Evolutionary conservation across 1,140 invertebrate genomes (phyloP).

Genomic region (Drosophila biarmipes): DNA sequence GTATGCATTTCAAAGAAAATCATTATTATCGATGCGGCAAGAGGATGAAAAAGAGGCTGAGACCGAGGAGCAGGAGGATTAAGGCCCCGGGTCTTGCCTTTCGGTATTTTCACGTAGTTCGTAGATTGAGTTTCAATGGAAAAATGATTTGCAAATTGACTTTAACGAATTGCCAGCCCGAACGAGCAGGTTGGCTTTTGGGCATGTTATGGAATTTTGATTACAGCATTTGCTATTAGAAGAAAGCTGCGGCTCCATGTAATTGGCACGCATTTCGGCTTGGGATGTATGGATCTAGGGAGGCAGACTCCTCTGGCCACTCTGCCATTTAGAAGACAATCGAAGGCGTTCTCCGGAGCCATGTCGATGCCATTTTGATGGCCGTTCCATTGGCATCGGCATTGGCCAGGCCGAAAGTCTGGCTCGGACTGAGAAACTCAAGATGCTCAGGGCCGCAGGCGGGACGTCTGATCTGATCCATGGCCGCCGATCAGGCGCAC

Average conservation of each 20-base stretch:
- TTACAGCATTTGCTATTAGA: conserved; percentile 71
- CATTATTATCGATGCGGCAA: conserved; percentile 82
- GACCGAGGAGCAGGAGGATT: not conserved
- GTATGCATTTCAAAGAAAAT: conserved; percentile 84
- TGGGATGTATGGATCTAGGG: conserved; percentile 4
- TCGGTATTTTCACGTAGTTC: conserved; percentile 79
- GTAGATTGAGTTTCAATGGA: conserved; percentile 84
- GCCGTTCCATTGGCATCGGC: conserved; percentile 49
- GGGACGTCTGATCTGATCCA: conserved; percentile 46
- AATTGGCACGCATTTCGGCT: conserved; percentile 73
- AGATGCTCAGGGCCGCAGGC: conserved; percentile 29
- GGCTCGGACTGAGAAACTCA: conserved; percentile 14
- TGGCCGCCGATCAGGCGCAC: conserved; percentile 54
- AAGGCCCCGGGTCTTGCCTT: conserved; percentile 51
- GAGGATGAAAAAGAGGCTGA: conserved; percentile 29
- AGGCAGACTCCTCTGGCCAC: conserved; percentile 2
- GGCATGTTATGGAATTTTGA: conserved; percentile 77
- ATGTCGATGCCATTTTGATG: conserved; percentile 56
- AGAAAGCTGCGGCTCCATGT: conserved; percentile 40
- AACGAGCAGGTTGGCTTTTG: conserved; percentile 52
- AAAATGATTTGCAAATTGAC: conserved; percentile 84
- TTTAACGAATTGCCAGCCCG: conserved; percentile 79
- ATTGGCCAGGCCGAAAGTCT: conserved; percentile 28
- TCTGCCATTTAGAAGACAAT: conserved; percentile 28
- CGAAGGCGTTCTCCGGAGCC: conserved; percentile 38